Conservation (phyloP, 2,113 vertebrate species). For the Sterrhoptilus dennistouni region DNA sequence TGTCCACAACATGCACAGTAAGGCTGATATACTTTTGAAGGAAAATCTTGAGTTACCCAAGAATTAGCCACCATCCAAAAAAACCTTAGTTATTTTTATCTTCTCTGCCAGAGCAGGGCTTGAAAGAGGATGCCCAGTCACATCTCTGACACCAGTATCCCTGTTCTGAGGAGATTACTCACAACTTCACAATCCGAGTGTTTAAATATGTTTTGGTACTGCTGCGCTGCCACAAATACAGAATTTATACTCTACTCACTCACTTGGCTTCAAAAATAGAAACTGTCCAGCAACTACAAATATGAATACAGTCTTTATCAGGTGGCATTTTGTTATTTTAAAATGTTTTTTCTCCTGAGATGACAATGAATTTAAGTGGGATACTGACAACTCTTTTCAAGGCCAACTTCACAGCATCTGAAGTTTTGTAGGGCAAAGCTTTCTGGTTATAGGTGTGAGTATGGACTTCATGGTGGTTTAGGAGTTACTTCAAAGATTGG, state of each 20-base stretch:
- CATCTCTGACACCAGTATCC: neutral
- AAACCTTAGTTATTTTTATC: neutral
- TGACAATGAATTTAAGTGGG: neutral
- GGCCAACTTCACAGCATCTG: neutral
- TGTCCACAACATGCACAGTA: neutral
- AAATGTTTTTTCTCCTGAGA: neutral
- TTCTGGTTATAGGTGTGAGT: neutral
- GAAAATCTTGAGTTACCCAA: neutral
- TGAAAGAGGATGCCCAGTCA: neutral
- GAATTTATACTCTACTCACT: neutral
- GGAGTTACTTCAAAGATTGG: neutral
- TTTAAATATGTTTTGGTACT: neutral
- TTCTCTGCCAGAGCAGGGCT: neutral
- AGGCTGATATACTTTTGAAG: neutral
- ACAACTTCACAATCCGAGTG: neutral
- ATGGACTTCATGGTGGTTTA: neutral
- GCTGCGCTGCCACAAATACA: neutral
- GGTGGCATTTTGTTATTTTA: neutral
- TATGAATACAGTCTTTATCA: neutral
- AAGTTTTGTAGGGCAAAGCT: neutral
- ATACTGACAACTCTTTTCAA: neutral
- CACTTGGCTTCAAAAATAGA: neutral
- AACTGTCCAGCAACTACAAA: neutral
- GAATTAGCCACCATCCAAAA: neutral
- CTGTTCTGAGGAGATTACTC: neutral